Conservation (phyloP, 2,113 vertebrate genomes). For the Oncorhynchus keta region DNA sequence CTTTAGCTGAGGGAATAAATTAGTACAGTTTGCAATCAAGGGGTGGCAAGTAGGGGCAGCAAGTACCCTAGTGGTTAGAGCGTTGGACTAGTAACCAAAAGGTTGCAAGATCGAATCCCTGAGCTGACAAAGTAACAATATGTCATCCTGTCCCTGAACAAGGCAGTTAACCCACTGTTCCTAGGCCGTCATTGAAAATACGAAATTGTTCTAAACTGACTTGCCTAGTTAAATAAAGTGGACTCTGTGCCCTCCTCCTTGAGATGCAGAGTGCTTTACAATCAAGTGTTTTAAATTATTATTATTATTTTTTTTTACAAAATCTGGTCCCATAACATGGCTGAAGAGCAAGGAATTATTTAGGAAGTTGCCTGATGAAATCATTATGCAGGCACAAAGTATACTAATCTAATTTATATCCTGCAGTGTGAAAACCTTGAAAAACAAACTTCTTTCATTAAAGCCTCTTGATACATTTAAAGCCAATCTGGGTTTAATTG, state of each 20-base stretch:
- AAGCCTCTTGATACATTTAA: constrained; percentile 15
- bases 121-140: too few species aligned
- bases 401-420: constrained; percentile 21
- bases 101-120: too few species aligned
- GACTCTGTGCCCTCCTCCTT: background rate
- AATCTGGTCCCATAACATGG: background rate
- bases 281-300: background rate
- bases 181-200: too few species aligned
- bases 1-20: background rate
- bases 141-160: too few species aligned
- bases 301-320: too few species aligned
- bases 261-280: background rate
- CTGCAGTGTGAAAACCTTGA: constrained; percentile 36
- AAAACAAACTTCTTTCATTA: constrained; percentile 39
- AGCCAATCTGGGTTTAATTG: constrained; percentile 45
- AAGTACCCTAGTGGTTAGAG: too few species aligned
- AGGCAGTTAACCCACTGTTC: too few species aligned
- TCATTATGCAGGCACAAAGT: constrained; percentile 32
- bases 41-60: too few species aligned
- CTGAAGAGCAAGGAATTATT: background rate
- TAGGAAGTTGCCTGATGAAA: constrained; percentile 22
- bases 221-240: too few species aligned
- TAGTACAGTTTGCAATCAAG: background rate
- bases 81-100: too few species aligned
- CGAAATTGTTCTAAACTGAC: too few species aligned